phyloP scores from a whole-genome alignment of 2,888 invertebrate species.

The Monoplex corrugatus region DNA sequence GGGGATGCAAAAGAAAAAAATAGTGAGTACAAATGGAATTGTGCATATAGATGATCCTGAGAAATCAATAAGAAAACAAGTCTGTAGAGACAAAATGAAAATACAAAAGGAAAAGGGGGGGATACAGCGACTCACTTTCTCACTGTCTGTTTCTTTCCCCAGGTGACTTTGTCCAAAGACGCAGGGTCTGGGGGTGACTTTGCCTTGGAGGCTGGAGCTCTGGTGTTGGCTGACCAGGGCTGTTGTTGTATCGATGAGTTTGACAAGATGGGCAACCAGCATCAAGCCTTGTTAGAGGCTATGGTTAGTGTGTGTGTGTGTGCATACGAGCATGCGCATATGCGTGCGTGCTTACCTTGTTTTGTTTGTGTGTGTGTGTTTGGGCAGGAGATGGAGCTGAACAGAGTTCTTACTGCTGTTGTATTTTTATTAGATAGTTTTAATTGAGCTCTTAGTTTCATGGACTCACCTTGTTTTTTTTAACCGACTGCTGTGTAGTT shows the following conservation, averaged over 20 bases:
- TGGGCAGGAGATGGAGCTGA: constrained; percentile 89
- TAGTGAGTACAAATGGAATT: too few species aligned
- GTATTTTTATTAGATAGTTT: too few species aligned
- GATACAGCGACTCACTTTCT: neutral
- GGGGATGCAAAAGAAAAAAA: too few species aligned
- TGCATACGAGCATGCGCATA: too few species aligned
- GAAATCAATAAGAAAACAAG: too few species aligned
- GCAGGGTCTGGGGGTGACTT: constrained; percentile 85
- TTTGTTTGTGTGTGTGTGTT: constrained; percentile 80
- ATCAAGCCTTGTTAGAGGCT: constrained; percentile 92
- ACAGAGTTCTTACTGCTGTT: too few species aligned
- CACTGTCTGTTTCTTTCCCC: neutral
- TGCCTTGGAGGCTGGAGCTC: constrained; percentile 90
- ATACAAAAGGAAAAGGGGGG: too few species aligned
- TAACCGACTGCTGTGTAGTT: constrained; percentile 93
- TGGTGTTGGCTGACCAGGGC: constrained; percentile 91
- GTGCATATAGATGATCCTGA: too few species aligned
- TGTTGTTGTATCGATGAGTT: constrained; percentile 97
- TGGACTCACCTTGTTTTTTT: constrained; percentile 90
- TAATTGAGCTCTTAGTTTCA: too few species aligned
- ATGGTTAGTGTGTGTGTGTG: constrained; percentile 85
- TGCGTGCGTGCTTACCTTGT: too few species aligned
- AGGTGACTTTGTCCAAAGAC: constrained; percentile 89
- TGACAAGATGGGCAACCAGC: constrained; percentile 92
- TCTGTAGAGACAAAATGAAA: too few species aligned